Conservation (phyloP, 2,888 invertebrate species). For the Trichopria drosophilae region DNA sequence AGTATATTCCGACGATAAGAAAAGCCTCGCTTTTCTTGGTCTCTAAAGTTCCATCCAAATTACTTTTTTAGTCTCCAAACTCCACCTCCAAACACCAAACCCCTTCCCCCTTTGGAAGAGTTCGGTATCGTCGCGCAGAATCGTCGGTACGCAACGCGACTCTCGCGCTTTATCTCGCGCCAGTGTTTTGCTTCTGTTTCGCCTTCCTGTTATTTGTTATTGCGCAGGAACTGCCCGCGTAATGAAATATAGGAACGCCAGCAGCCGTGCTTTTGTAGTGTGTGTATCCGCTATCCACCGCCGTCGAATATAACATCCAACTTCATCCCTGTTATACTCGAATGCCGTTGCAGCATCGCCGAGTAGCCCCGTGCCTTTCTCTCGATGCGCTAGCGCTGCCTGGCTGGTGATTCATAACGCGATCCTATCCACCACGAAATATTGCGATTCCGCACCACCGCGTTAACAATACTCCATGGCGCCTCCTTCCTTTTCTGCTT, state of each 20-base stretch:
- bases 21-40: too few species aligned
- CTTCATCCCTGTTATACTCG: not conserved
- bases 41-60: too few species aligned
- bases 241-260: conserved; percentile 45
- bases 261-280: conserved; percentile 31
- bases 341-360: conserved; percentile 11
- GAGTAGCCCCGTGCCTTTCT: conserved; percentile 23
- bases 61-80: conserved; percentile 9
- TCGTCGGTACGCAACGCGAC: conserved; percentile 19
- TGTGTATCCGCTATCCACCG: too few species aligned
- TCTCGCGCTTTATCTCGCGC: conserved; percentile 37
- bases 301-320: conserved; percentile 11
- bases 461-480: conserved; percentile 37
- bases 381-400: conserved; percentile 29
- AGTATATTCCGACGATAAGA: too few species aligned
- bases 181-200: conserved; percentile 39
- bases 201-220: conserved; percentile 45
- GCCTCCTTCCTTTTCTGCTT: too few species aligned
- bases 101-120: too few species aligned
- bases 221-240: conserved; percentile 39
- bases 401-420: conserved; percentile 44
- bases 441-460: conserved; percentile 40
- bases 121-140: too few species aligned
- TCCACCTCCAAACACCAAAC: too few species aligned
- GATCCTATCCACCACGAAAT: conserved; percentile 43